Conservation (phyloP, 2,113 vertebrate genomes). For the Muntiacus reevesi region DNA sequence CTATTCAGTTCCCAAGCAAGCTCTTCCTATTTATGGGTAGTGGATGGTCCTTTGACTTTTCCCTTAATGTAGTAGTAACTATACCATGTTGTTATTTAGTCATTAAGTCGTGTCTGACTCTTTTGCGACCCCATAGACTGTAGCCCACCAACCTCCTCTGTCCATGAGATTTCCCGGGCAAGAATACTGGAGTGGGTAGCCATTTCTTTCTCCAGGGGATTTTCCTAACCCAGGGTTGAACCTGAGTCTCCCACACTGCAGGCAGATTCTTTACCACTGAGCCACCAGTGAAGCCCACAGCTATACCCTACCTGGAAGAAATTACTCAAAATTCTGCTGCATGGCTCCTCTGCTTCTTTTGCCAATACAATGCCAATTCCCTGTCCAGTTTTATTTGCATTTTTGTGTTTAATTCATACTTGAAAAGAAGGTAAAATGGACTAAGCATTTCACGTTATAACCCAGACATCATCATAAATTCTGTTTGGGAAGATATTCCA, state of each 20-base stretch:
- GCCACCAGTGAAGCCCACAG: not conserved
- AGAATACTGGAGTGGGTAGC: not conserved
- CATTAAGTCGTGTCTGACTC: not conserved
- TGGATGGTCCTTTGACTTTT: not conserved
- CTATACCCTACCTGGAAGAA: not conserved
- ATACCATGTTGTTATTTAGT: not conserved
- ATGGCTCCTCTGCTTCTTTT: not conserved
- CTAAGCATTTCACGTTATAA: not conserved
- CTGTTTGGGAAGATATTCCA: not conserved
- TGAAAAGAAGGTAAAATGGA: not conserved
- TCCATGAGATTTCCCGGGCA: not conserved
- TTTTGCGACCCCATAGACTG: not conserved
- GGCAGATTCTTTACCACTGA: not conserved
- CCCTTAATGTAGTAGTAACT: not conserved
- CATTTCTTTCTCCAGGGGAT: not conserved
- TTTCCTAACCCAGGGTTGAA: not conserved
- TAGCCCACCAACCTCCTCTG: not conserved
- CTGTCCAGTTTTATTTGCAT: not conserved
- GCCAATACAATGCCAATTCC: not conserved
- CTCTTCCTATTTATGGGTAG: not conserved
- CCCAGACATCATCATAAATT: not conserved
- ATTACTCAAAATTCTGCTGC: not conserved
- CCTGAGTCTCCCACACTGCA: not conserved
- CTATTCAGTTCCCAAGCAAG: not conserved
- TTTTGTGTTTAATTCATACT: not conserved